A percentile compares a stretch with the other conserved stretches of the same genome.
These are phyloP conservation scores for Melanchra persicariae DNA, from an alignment of 2,888 invertebrate species.

Conservation along the genomic window DNA sequence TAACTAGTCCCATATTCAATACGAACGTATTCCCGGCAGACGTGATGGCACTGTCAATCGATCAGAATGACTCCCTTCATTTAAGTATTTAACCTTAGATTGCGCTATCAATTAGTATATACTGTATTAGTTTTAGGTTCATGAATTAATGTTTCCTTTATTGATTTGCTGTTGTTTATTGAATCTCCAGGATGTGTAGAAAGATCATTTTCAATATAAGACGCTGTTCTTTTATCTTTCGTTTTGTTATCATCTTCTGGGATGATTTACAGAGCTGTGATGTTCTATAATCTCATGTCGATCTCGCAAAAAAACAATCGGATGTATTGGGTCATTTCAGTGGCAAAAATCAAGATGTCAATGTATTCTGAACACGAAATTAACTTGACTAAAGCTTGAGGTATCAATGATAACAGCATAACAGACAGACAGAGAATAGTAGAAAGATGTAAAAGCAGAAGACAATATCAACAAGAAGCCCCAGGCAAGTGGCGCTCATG, in stretches of 20 bases:
- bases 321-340: neutral
- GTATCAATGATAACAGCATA: too few relatives aligned
- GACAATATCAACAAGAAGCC: too few relatives aligned
- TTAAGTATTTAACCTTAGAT: conserved; percentile 28
- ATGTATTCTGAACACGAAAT: neutral
- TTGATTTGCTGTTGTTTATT: neutral
- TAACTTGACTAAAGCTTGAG: too few relatives aligned
- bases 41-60: conserved; percentile 26
- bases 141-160: neutral
- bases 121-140: conserved; percentile 6
- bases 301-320: neutral
- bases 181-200: neutral
- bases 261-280: neutral
- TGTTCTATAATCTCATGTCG: neutral
- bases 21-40: neutral
- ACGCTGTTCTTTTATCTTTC: neutral
- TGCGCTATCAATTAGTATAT: conserved; percentile 20
- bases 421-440: too few relatives aligned
- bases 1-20: neutral
- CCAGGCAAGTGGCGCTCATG: neutral
- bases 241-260: neutral
- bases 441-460: too few relatives aligned
- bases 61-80: conserved; percentile 20
- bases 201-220: neutral
- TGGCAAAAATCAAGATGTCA: neutral